phyloP scores from a whole-genome alignment of 2,797 vertebrate genomes.

The Hypotaenidia philippensis region DNA sequence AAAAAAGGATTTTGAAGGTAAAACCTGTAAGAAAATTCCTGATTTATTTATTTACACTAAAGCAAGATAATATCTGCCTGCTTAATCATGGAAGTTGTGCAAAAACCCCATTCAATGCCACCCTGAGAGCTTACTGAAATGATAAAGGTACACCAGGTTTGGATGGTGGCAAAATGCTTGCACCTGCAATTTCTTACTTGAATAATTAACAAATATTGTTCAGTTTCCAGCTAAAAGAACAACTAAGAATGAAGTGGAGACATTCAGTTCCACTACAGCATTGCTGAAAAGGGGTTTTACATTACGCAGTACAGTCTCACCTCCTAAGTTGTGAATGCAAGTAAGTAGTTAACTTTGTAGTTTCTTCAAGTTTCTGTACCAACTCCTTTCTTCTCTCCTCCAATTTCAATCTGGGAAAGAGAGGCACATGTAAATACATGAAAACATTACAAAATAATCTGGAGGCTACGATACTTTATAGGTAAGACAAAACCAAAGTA shows the following conservation, averaged over 20 bases:
- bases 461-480: not conserved
- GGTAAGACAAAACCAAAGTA: not conserved
- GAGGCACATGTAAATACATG: not conserved
- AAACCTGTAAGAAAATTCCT: not conserved
- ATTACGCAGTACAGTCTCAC: slow-evolving; percentile 47
- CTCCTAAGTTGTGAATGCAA: slow-evolving; percentile 87
- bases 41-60: not conserved
- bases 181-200: not conserved
- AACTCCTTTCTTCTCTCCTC: slow-evolving; percentile 85
- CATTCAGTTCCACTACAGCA: not conserved
- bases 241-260: not conserved
- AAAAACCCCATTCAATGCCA: not conserved
- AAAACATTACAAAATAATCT: not conserved
- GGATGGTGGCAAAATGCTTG: not conserved
- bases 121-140: not conserved
- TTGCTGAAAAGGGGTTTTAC: not conserved
- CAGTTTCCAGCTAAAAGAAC: not conserved
- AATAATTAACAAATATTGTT: not conserved
- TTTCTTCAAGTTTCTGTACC: slow-evolving; percentile 86
- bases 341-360: slow-evolving; percentile 82
- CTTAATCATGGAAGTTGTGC: not conserved
- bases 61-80: not conserved
- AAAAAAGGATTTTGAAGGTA: not conserved
- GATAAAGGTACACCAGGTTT: not conserved
- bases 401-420: slow-evolving; percentile 80